A percentile compares a stretch with the other conserved stretches of the same genome.
Conservation (phyloP, 2,888 invertebrate genomes). For the Caenorhabditis sp. region DNA sequence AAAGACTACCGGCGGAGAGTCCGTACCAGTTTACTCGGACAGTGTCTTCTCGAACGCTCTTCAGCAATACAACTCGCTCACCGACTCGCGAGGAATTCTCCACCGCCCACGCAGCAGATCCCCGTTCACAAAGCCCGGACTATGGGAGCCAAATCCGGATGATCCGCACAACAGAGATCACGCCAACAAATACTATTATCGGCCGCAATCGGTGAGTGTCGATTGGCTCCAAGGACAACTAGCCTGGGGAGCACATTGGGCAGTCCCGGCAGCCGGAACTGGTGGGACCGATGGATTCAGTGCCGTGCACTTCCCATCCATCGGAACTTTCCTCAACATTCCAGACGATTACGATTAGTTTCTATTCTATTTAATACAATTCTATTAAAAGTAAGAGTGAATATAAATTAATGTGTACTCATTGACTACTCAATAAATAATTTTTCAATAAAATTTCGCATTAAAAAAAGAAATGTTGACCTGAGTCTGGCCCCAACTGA, state of each 20-base stretch:
- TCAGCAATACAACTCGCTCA: slow-evolving; percentile 57
- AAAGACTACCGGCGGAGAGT: slow-evolving; percentile 55
- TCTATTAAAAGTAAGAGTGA: too few relatives aligned
- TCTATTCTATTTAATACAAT: neutral
- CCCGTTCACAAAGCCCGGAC: slow-evolving; percentile 75
- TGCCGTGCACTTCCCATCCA: slow-evolving; percentile 72
- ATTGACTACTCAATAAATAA: too few relatives aligned
- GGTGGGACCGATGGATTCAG: slow-evolving; percentile 75
- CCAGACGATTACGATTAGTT: slow-evolving; percentile 75
- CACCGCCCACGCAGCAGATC: slow-evolving; percentile 71
- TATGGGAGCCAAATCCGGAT: slow-evolving; percentile 76
- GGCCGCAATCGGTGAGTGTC: slow-evolving; percentile 67
- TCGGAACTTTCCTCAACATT: slow-evolving; percentile 74
- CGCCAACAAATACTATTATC: slow-evolving; percentile 74
- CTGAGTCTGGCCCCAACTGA: too few relatives aligned
- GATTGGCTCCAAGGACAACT: slow-evolving; percentile 76
- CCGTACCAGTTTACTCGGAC: slow-evolving; percentile 64
- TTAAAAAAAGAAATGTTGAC: too few relatives aligned
- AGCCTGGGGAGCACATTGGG: slow-evolving; percentile 73
- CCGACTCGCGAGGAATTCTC: slow-evolving; percentile 66
- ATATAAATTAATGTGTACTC: too few relatives aligned
- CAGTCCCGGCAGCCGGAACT: slow-evolving; percentile 73
- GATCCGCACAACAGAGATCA: slow-evolving; percentile 75
- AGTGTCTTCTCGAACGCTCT: slow-evolving; percentile 61
- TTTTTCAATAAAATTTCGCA: too few relatives aligned